Evolutionary conservation across 37 sponge, comb jelly and placozoan genomes (phyloP), one percentile per base, ranked within the genome.

Genomic region (Halisarca cf. caerulea): DNA sequence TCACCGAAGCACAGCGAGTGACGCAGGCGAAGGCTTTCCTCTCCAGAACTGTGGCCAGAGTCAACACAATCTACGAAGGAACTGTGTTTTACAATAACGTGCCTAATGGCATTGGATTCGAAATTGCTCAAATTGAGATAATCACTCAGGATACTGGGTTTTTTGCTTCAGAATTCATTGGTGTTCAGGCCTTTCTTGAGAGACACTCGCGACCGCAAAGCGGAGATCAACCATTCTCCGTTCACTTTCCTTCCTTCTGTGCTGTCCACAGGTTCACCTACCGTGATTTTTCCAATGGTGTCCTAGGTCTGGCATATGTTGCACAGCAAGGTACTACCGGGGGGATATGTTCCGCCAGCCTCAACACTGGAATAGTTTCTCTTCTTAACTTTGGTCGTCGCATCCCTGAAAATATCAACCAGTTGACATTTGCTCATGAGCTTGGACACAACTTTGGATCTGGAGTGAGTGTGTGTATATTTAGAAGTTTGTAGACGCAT

Each of bases 391-490:
- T 79, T 86, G 90, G 88, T 33, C 42, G 64, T 25, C 23, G 82
- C 1, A 89, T 97, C 5, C 79, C 91, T 17, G 61, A 75, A 0
- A 36, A 41, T 7, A 86, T 95, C 15, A 69, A 87, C 30, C 78
- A 59, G 4, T 79, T 97, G 27, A 97, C 98, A 0, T 89, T 97
- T 70, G 93, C 98, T 77, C 98, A 97, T 81, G 95, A 97, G 79
- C 85, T 90, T 40, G 98, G 98, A 47, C 98, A 97, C 77, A 97
- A 97, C 87, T 95, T 97, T 84, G 98, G 98, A 0, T 95, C 98
- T 41, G 82, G 87, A 38, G 94, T 93, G 62, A 88, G 89, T 68
- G 11, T 80, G 6, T 30, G 42, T 3, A 21, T 5, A n/a, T n/a
- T n/a, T n/a, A n/a, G n/a, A n/a, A n/a, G 11, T 47, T 47, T 47